phyloP scores from a whole-genome alignment of 2,888 invertebrate genomes.

The Meandrusa payeni region DNA sequence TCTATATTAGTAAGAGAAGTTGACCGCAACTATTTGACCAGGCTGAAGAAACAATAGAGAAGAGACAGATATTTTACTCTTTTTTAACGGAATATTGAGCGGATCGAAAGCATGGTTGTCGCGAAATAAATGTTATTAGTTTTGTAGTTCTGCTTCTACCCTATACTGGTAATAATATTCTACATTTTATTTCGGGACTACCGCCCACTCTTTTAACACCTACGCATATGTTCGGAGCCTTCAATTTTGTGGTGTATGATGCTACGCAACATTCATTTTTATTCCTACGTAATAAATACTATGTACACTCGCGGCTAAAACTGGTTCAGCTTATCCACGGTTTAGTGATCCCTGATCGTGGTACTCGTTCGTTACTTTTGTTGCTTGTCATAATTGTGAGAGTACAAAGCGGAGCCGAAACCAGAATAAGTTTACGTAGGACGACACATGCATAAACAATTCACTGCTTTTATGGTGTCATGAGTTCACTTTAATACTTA shows the following conservation, averaged over 20 bases:
- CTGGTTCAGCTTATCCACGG: conserved; percentile 3
- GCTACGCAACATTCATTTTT: conserved; percentile 7
- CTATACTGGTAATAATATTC: conserved; percentile 29
- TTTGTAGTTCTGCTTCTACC: conserved; percentile 4
- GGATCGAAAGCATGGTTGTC: no score
- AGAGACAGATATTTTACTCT: no score
- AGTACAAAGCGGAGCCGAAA: conserved; percentile 18
- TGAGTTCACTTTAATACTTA: no score
- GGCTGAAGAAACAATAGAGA: no score
- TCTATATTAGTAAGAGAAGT: no score
- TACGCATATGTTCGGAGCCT: conserved; percentile 8
- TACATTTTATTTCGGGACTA: conserved; percentile 10
- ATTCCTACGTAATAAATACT: neutral
- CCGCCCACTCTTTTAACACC: conserved; percentile 9
- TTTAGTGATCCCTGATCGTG: conserved; percentile 11
- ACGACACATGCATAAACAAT: conserved; percentile 19
- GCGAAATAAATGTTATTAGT: no score
- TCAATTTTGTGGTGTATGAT: no score
- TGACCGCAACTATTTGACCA: no score
- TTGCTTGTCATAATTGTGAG: conserved; percentile 20
- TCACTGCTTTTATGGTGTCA: neutral
- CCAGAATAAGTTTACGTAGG: conserved; percentile 20
- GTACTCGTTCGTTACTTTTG: conserved; percentile 18
- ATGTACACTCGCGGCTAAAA: neutral
- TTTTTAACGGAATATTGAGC: no score